These are phyloP conservation scores for Microcebus jonahi DNA, from an alignment of 2,113 vertebrate species.

Conservation along the genomic window DNA sequence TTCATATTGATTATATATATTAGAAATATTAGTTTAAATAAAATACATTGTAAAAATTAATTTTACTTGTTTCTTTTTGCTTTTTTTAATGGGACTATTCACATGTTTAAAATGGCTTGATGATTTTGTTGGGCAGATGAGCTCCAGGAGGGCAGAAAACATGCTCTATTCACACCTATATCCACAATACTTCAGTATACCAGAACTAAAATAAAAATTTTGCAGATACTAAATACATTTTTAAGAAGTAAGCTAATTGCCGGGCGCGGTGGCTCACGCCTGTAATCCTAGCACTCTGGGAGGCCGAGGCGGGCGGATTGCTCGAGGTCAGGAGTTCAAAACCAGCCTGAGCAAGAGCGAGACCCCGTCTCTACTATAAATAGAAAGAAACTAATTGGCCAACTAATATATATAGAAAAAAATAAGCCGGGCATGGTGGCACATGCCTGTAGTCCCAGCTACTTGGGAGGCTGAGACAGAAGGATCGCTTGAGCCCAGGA, in stretches of 20 bases:
- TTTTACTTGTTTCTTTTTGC: background rate
- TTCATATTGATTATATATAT: background rate
- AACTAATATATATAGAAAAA: too few relatives aligned
- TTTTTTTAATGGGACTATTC: background rate
- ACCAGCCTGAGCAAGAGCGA: too few relatives aligned
- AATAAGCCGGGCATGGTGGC: too few relatives aligned
- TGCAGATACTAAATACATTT: background rate
- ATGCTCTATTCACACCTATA: background rate
- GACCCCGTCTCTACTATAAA: too few relatives aligned
- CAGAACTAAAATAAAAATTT: background rate
- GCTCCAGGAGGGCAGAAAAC: background rate
- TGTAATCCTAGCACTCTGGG: too few relatives aligned
- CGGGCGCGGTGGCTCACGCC: too few relatives aligned
- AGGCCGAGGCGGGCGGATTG: too few relatives aligned
- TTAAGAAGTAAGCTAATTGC: background rate
- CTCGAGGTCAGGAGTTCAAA: too few relatives aligned
- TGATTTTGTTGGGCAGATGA: background rate
- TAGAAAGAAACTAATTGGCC: too few relatives aligned
- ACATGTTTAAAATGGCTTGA: background rate
- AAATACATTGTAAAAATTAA: background rate
- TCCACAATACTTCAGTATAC: background rate
- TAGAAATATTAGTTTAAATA: background rate
- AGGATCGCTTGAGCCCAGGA: too few relatives aligned
- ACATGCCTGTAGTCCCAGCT: too few relatives aligned
- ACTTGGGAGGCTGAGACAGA: too few relatives aligned